Base-by-base conservation (phyloP, 1,140 invertebrate genomes). In the Eumaeus atala region DNA sequence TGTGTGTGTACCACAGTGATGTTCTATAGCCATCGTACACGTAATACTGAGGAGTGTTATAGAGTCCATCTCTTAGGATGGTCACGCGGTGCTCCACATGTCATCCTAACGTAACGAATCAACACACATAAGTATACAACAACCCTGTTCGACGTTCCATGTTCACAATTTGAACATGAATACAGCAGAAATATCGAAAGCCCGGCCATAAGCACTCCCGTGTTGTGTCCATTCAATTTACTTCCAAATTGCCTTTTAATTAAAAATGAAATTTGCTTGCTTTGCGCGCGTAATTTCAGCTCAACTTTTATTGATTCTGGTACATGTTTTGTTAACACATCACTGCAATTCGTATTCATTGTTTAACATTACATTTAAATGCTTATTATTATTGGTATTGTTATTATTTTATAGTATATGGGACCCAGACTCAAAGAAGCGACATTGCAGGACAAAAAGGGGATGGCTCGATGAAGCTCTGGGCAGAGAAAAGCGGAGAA, bases 81-180 rank as follows among this genome's bases (percentile, higher is more conserved):
- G n/a, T n/a, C n/a, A n/a, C n/a, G n/a, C n/a, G n/a, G n/a, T n/a
- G n/a, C n/a, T n/a, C n/a, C n/a, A n/a, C n/a, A n/a, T n/a, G n/a
- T n/a, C n/a, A n/a, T 44, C 9, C 5, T 3, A 3, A 16, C 21
- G 9, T 18, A 9, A 9, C 7, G 9, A 44, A 5, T 18, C 17
- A 1, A 16, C n/a, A 42, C 12, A 12, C n/a, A n/a, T n/a, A n/a
- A n/a, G n/a, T n/a, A n/a, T n/a, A n/a, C n/a, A n/a, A n/a, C n/a
- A n/a, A n/a, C 17, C 11, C n/a, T n/a, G 28, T 49, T 33, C 10
- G 28, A n/a, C 28, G n/a, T 14, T 49, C 48, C 28, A 49, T 49
- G 51, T 52, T 52, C 14, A 52, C 40, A 52, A 52, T 52, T 52
- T 38, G 40, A 17, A 42, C 51, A 40, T 38, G 51, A 52, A 12